phyloP scores from a whole-genome alignment of 1,140 invertebrate genomes.

The Diprion similis region DNA sequence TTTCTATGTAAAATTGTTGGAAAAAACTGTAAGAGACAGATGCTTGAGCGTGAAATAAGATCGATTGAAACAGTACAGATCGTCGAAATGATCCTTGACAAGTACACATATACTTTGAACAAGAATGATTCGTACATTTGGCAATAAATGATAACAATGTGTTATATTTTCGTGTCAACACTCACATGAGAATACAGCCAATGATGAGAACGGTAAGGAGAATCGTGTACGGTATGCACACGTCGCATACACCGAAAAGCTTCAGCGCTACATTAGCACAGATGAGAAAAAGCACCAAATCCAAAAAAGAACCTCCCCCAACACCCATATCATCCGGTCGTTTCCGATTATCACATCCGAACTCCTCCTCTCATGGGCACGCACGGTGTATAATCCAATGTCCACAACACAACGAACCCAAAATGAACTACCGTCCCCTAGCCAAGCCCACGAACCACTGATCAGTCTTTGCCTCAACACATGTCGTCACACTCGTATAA shows the following conservation, averaged over 20 bases:
- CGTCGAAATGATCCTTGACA: not conserved
- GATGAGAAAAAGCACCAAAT: constrained; percentile 41
- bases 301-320: constrained; percentile 33
- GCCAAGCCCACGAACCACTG: not conserved
- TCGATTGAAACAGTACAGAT: too few relatives aligned
- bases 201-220: constrained; percentile 46
- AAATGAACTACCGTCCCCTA: not conserved
- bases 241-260: constrained; percentile 41
- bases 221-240: constrained; percentile 49
- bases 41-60: too few relatives aligned
- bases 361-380: not conserved
- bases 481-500: not conserved
- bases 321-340: constrained; percentile 43
- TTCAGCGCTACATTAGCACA: constrained; percentile 38
- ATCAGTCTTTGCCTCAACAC: not conserved
- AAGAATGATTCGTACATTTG: too few relatives aligned
- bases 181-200: constrained; percentile 44
- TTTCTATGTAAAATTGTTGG: too few relatives aligned
- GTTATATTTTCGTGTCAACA: constrained; percentile 17
- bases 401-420: not conserved
- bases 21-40: too few relatives aligned
- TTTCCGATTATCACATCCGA: not conserved
- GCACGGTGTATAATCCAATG: not conserved
- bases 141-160: too few relatives aligned
- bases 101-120: not conserved